phyloP scores from a whole-genome alignment of 2,888 invertebrate genomes.

The Papilio elwesi region DNA sequence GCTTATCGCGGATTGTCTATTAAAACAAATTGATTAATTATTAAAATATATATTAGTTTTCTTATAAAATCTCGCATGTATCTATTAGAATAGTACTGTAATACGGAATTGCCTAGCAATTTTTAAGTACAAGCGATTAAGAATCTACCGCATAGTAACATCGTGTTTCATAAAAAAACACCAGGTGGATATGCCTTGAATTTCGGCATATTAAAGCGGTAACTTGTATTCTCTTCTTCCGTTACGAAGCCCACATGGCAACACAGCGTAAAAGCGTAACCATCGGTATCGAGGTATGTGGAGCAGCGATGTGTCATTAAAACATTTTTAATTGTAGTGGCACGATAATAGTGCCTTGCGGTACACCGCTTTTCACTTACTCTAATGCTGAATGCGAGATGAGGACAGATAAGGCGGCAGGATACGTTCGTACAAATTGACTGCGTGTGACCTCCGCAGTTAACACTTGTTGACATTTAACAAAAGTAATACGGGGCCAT shows the following conservation, averaged over 20 bases:
- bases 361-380: conserved; percentile 32
- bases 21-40: too few relatives aligned
- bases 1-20: too few relatives aligned
- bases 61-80: too few relatives aligned
- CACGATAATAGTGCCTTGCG: conserved; percentile 20
- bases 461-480: conserved; percentile 33
- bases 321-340: conserved; percentile 38
- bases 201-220: conserved; percentile 33
- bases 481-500: conserved; percentile 19
- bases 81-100: too few relatives aligned
- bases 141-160: conserved; percentile 28
- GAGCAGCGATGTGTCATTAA: conserved; percentile 30
- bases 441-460: conserved; percentile 36
- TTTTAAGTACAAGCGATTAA: background rate
- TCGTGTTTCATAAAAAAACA: conserved; percentile 29
- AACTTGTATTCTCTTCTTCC: conserved; percentile 26
- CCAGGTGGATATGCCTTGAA: conserved; percentile 8
- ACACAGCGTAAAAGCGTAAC: conserved; percentile 30
- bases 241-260: conserved; percentile 39
- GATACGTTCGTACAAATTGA: conserved; percentile 32
- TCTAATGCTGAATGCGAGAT: conserved; percentile 35
- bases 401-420: conserved; percentile 38
- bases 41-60: too few relatives aligned
- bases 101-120: background rate
- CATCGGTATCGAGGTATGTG: conserved; percentile 15